Percentiles rank a stretch among this genome's conserved stretches.
phyloP scores from a whole-genome alignment of 1,140 invertebrate genomes.

The Hycleus phaleratus region DNA sequence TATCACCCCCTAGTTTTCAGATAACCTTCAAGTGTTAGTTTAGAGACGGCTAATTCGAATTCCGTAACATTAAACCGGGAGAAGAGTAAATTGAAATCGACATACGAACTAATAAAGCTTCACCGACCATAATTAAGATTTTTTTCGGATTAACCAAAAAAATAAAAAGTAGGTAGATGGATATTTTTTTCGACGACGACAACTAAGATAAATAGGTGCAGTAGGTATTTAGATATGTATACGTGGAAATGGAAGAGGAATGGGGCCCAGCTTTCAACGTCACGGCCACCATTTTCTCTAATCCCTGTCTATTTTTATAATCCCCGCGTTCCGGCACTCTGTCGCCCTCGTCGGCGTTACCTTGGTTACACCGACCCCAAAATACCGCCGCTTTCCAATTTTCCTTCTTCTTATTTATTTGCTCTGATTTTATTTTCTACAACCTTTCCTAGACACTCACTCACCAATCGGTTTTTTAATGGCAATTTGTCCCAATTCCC shows the following conservation, averaged over 20 bases:
- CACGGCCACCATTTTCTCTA: slow-evolving; percentile 32
- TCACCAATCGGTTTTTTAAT: background rate
- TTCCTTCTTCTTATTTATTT: slow-evolving; percentile 7
- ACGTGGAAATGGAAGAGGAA: background rate
- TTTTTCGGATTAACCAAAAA: background rate
- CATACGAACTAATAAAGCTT: background rate
- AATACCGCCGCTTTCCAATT: slow-evolving; percentile 26
- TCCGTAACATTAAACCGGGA: slow-evolving; percentile 2
- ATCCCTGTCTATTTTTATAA: slow-evolving; percentile 37
- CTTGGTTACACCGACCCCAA: slow-evolving; percentile 29
- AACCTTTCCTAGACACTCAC: slow-evolving; percentile 1
- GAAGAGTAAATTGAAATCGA: background rate
- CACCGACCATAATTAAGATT: background rate
- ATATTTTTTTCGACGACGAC: too few relatives aligned
- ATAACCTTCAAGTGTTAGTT: slow-evolving; percentile 10
- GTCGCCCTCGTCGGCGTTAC: slow-evolving; percentile 25
- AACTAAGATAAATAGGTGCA: too few relatives aligned
- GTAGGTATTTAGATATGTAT: too few relatives aligned
- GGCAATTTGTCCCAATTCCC: background rate
- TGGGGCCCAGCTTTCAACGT: background rate
- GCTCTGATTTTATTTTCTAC: slow-evolving; percentile 14
- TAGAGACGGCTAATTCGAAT: slow-evolving; percentile 8
- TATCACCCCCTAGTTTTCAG: background rate
- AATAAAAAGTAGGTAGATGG: background rate
- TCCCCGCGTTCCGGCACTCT: slow-evolving; percentile 30